A percentile compares a stretch with the other conserved stretches of the same genome.
phyloP scores from a whole-genome alignment of 2,797 vertebrate species.

The Catamblyrhynchus diadema region DNA sequence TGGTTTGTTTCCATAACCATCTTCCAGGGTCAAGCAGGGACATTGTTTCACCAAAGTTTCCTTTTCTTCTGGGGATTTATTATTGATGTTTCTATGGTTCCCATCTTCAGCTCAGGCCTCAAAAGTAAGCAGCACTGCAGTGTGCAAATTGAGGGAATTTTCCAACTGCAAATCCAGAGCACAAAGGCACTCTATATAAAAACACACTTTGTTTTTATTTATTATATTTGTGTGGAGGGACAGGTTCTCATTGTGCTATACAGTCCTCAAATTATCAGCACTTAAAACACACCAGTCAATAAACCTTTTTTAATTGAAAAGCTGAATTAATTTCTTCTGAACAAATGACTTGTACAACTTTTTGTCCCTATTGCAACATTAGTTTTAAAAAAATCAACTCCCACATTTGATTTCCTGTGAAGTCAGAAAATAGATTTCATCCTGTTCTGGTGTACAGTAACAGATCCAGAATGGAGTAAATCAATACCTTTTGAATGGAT shows the following conservation, averaged over 20 bases:
- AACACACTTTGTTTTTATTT: background rate
- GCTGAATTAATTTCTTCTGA: background rate
- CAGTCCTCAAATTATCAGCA: background rate
- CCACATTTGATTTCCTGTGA: background rate
- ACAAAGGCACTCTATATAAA: background rate
- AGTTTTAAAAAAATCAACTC: background rate
- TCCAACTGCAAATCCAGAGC: background rate
- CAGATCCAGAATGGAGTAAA: background rate
- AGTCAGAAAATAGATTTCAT: background rate
- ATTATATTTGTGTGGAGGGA: background rate
- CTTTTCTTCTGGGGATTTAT: background rate
- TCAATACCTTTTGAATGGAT: background rate
- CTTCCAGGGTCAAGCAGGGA: background rate
- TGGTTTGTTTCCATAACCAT: background rate
- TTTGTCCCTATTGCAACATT: background rate
- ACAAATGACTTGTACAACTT: background rate
- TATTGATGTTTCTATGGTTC: constrained; percentile 25
- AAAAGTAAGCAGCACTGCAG: background rate
- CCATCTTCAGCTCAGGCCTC: background rate
- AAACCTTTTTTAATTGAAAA: background rate
- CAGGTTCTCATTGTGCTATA: background rate
- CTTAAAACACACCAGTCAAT: background rate
- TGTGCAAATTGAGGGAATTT: background rate
- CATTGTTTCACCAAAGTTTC: background rate
- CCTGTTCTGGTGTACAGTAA: background rate